Evolutionary conservation across 2,888 invertebrate genomes (phyloP).

Genomic region (Lomographa bimaculata): DNA sequence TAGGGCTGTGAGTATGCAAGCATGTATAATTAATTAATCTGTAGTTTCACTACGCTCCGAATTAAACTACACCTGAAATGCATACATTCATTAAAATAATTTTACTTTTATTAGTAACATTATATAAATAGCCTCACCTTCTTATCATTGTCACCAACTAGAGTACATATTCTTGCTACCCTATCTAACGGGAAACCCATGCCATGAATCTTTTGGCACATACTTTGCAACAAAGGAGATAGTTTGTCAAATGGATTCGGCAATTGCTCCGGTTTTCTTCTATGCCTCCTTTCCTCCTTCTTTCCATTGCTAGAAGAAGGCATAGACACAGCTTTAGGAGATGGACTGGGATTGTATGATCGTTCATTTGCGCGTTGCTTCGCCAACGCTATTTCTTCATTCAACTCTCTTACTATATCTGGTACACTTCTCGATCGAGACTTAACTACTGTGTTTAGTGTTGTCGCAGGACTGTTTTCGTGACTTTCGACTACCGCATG

Average conservation of each 20-base stretch:
- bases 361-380: slow-evolving; percentile 76
- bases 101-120: not conserved
- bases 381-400: slow-evolving; percentile 84
- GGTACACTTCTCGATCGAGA: slow-evolving; percentile 87
- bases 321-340: slow-evolving; percentile 51
- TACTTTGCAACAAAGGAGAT: slow-evolving; percentile 82
- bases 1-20: too few relatives aligned
- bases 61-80: too few relatives aligned
- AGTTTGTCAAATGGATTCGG: slow-evolving; percentile 70
- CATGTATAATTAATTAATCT: not conserved
- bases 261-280: slow-evolving; percentile 55
- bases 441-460: slow-evolving; percentile 53
- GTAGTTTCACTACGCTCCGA: too few relatives aligned
- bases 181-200: slow-evolving; percentile 95
- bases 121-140: slow-evolving; percentile 83
- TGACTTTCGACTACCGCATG: too few relatives aligned
- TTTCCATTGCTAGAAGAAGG: slow-evolving; percentile 48
- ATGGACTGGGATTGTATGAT: slow-evolving; percentile 80
- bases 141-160: slow-evolving; percentile 91
- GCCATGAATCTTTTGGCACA: slow-evolving; percentile 89
- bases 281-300: slow-evolving; percentile 50
- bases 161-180: slow-evolving; percentile 90
- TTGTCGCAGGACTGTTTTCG: slow-evolving; percentile 34
- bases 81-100: too few relatives aligned
- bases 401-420: slow-evolving; percentile 89